A percentile compares a stretch with the other conserved stretches of the same genome.
These are phyloP conservation scores for Aspidiotus destructor DNA, from an alignment of 2,888 invertebrate genomes.

Conservation along the genomic window DNA sequence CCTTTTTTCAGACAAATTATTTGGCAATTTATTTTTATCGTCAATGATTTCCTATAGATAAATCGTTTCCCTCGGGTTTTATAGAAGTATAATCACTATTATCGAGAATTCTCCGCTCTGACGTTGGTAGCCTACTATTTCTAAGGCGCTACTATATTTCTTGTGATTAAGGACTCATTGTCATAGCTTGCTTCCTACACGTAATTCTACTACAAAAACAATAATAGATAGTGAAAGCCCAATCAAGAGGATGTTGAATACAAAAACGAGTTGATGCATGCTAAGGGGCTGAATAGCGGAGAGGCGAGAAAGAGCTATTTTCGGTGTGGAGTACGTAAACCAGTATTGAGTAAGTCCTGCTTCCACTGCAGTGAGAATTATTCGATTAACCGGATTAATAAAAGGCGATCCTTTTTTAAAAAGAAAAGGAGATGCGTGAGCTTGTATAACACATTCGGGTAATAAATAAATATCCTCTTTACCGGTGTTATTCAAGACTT, in stretches of 20 bases:
- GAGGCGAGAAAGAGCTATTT: slow-evolving; percentile 5
- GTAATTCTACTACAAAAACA: slow-evolving; percentile 5
- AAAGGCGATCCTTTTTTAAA: slow-evolving; percentile 25
- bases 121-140: no score
- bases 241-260: slow-evolving; percentile 13
- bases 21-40: no score
- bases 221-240: slow-evolving; percentile 11
- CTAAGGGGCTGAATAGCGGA: slow-evolving; percentile 8
- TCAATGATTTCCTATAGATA: no score
- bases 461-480: slow-evolving; percentile 22
- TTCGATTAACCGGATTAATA: slow-evolving; percentile 12
- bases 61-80: no score
- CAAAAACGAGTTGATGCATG: slow-evolving; percentile 16
- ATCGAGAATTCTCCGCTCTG: no score
- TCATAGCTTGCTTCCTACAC: no score
- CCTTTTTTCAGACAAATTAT: no score
- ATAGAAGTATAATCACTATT: no score
- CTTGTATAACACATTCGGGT: slow-evolving; percentile 29
- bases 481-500: slow-evolving; percentile 13
- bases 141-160: no score
- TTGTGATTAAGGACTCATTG: no score
- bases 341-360: slow-evolving; percentile 22
- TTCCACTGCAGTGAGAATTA: slow-evolving; percentile 19
- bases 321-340: slow-evolving; percentile 30
- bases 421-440: slow-evolving; percentile 28